Conservation (phyloP, 2,888 invertebrate genomes). For the Ametastegia equiseti region DNA sequence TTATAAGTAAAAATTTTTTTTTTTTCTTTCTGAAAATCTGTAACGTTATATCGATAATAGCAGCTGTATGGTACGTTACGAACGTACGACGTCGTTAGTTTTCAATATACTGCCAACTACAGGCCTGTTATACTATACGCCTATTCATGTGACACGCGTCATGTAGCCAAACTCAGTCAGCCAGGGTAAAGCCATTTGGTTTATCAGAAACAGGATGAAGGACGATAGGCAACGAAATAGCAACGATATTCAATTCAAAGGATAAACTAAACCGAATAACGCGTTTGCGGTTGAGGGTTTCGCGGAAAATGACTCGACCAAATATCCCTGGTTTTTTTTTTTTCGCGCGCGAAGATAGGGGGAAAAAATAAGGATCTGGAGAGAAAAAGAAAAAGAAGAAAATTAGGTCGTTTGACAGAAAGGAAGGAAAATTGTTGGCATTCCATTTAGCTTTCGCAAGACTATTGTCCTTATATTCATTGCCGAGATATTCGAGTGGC, state of each 20-base stretch:
- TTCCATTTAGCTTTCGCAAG: too few species aligned
- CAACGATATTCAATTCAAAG: background rate
- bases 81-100: background rate
- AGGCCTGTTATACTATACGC: background rate
- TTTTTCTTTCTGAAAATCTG: background rate
- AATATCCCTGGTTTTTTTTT: too few species aligned
- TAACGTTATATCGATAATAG: background rate
- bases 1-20: too few species aligned
- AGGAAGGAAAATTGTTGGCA: too few species aligned
- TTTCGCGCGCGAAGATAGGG: too few species aligned
- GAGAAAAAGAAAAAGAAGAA: too few species aligned
- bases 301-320: too few species aligned
- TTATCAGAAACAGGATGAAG: background rate
- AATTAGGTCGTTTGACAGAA: too few species aligned
- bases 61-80: background rate
- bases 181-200: background rate
- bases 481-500: too few species aligned
- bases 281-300: too few species aligned
- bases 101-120: slow-evolving; percentile 24
- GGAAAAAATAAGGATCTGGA: too few species aligned
- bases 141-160: slow-evolving; percentile 19
- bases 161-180: background rate
- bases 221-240: background rate
- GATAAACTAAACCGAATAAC: background rate
- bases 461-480: too few species aligned